Conservation (phyloP, 2,113 vertebrate species). For the Spheniscus mendiculus region DNA sequence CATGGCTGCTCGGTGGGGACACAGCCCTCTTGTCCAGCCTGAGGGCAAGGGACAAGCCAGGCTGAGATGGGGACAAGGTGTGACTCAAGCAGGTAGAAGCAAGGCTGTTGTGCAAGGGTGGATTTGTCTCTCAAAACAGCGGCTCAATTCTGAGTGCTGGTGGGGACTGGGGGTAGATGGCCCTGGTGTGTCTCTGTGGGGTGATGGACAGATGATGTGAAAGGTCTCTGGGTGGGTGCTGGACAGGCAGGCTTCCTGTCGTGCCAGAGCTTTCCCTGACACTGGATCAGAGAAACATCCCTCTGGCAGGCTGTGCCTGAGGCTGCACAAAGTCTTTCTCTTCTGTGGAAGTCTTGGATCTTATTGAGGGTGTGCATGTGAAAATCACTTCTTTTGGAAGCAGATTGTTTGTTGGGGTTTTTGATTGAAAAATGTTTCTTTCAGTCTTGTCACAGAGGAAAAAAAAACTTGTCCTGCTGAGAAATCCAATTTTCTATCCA, state of each 20-base stretch:
- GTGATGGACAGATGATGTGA: not conserved
- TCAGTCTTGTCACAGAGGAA: not conserved
- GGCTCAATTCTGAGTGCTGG: not conserved
- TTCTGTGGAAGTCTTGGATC: not conserved
- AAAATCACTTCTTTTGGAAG: not conserved
- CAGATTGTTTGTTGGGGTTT: not conserved
- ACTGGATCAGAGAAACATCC: not conserved
- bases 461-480: not conserved
- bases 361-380: not conserved
- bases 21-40: not conserved
- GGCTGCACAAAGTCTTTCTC: not conserved
- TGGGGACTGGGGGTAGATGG: not conserved
- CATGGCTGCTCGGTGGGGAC: not conserved
- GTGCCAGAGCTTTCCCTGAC: not conserved
- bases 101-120: not conserved
- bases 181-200: not conserved
- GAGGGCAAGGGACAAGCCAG: not conserved
- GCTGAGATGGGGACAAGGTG: not conserved
- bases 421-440: slow-evolving; percentile 21
- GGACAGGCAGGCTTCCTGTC: not conserved
- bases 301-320: not conserved
- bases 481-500: slow-evolving; percentile 24
- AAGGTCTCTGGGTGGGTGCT: not conserved
- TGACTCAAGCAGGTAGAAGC: not conserved
- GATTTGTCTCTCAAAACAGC: not conserved